A percentile compares a stretch with the other conserved stretches of the same genome.
These are phyloP conservation scores for Epirrhoe tristata DNA, from an alignment of 2,888 invertebrate species.

Conservation along the genomic window DNA sequence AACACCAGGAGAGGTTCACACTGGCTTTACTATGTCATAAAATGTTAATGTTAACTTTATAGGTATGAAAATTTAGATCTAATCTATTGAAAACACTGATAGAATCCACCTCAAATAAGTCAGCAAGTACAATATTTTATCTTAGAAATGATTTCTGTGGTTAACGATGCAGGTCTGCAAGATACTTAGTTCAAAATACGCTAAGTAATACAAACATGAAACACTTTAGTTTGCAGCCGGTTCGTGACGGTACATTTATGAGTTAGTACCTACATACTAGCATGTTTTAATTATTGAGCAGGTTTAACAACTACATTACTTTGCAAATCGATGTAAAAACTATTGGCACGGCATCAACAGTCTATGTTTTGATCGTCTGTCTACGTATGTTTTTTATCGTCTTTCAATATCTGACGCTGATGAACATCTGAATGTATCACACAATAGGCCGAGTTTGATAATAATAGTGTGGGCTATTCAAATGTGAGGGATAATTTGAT, in stretches of 20 bases:
- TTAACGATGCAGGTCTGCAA: too few relatives aligned
- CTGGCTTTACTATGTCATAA: background rate
- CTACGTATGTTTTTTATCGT: conserved; percentile 7
- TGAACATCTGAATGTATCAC: conserved; percentile 3
- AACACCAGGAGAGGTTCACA: background rate
- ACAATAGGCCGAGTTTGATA: conserved; percentile 1
- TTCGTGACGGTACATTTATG: background rate
- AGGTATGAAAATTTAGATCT: too few relatives aligned
- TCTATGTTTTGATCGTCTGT: background rate
- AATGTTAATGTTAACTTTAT: too few relatives aligned
- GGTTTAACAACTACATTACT: background rate
- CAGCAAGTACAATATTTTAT: too few relatives aligned
- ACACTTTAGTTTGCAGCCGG: background rate
- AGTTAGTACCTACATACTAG: background rate
- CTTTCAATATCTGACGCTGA: conserved; percentile 14
- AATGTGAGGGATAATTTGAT: conserved; percentile 26
- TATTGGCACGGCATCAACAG: conserved; percentile 4
- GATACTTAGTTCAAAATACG: too few relatives aligned
- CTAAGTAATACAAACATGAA: too few relatives aligned
- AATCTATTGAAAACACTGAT: too few relatives aligned
- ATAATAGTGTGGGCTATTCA: conserved; percentile 10
- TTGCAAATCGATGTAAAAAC: background rate
- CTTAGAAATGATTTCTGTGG: too few relatives aligned
- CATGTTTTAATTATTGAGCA: background rate
- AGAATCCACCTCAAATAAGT: too few relatives aligned